Base-by-base conservation (phyloP, 2,113 vertebrate genomes). In the Noctilio leporinus region DNA sequence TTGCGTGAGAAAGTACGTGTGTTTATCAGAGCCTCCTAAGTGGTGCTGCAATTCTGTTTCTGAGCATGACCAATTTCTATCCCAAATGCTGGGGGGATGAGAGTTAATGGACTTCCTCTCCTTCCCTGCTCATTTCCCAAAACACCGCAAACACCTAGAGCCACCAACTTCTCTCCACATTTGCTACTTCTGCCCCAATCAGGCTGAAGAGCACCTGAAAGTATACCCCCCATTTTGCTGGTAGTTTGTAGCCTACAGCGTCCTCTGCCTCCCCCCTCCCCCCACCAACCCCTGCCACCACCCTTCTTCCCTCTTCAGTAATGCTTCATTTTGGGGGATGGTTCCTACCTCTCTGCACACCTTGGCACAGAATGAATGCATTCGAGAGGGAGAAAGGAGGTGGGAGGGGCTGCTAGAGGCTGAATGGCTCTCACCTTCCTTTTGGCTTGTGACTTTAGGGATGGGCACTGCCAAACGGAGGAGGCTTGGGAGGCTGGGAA, bases 371-470 rank as follows among this genome's bases (percentile, higher is more conserved):
- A 24, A 26, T 0, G 3, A 30, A 19, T 15, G 12, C 15, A 19
- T 15, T 10, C 15, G 20, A 6, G 47, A 57, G 67, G 12, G 10
- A 64, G 38, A 38, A 47, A 2, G 15, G 12, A n/a, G 69, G 69
- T 24, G 30, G 86, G 86, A 30, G 45, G 59, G 24, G 55, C n/a
- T 7, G 26, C 57, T 10, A 28, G 5, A 20, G 35, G 55, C 59
- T 70, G 80, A 4, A 75, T 64, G 94, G 95, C 51, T 80, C 8
- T 93, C 24, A 3, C 47, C 92, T 90, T 75, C 69, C 89, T 96
- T 96, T 26, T 59, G 59, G 96, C 88, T 96, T 95, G 91, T 28
- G 93, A 89, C 96, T 97, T 88, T 62, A 49, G 83, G 91, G 70
- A 91, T 94, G 86, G 19, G 88, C 55, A 89, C 92, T 89, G 95